Evolutionary conservation across 2,797 vertebrate species (phyloP).

Genomic region (Pogonophryne albipinna): DNA sequence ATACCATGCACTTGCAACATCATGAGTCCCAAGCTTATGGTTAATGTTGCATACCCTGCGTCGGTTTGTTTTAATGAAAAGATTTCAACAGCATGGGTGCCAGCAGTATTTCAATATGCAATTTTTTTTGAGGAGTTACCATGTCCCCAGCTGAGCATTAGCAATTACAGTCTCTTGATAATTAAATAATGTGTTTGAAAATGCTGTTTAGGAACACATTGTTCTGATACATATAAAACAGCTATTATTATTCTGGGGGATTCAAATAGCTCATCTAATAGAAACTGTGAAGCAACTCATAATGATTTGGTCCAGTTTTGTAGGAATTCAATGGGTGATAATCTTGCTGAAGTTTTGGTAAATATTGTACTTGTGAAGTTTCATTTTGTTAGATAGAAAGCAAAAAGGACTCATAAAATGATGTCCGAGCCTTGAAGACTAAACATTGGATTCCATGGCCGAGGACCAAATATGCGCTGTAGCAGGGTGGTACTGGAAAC

Average conservation of each 20-base stretch:
- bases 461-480: slow-evolving; percentile 45
- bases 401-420: slow-evolving; percentile 8
- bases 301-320: not conserved
- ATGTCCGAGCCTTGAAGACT: slow-evolving; percentile 39
- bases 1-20: slow-evolving; percentile 47
- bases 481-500: slow-evolving; percentile 71
- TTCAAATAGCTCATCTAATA: not conserved
- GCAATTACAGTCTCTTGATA: slow-evolving; percentile 1
- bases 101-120: slow-evolving; percentile 6
- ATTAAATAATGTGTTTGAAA: not conserved
- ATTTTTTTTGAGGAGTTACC: slow-evolving; percentile 15
- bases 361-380: not conserved
- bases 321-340: not conserved
- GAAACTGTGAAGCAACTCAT: not conserved
- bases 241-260: not conserved
- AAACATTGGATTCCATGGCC: slow-evolving; percentile 63
- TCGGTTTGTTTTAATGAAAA: slow-evolving; percentile 36
- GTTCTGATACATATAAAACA: not conserved
- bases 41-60: slow-evolving; percentile 17
- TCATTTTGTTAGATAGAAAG: not conserved
- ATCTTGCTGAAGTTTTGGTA: not conserved
- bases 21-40: slow-evolving; percentile 3
- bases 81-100: slow-evolving; percentile 18
- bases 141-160: not conserved
- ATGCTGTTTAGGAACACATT: too few relatives aligned